Evolutionary conservation across 92 coral and sea anemone genomes (phyloP).

Genomic region (Paragorgia papillata): DNA sequence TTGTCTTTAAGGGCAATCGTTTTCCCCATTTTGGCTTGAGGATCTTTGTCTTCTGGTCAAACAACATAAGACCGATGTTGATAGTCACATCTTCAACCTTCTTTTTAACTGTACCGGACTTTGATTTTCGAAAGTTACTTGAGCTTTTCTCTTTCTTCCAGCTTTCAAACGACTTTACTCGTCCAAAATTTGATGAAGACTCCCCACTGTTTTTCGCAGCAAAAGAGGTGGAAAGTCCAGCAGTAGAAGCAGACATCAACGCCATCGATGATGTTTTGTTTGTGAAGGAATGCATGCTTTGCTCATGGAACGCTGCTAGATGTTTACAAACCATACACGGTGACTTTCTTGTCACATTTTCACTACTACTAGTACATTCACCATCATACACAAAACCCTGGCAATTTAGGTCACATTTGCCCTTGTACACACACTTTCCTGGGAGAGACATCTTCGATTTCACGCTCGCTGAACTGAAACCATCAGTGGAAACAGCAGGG

Average conservation of each 20-base stretch:
- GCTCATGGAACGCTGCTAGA: slow-evolving; percentile 35
- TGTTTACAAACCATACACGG: slow-evolving; percentile 29
- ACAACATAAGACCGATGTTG: slow-evolving; percentile 35
- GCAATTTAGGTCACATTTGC: slow-evolving; percentile 25
- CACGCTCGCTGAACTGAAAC: too few relatives aligned
- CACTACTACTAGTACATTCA: background rate
- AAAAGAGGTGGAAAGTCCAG: background rate
- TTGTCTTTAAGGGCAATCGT: slow-evolving; percentile 35
- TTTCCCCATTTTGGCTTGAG: slow-evolving; percentile 47
- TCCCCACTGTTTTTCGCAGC: background rate
- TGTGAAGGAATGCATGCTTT: background rate
- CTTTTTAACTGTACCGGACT: slow-evolving; percentile 27
- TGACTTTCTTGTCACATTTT: slow-evolving; percentile 1
- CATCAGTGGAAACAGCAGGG: too few relatives aligned
- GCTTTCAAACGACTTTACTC: slow-evolving; percentile 10
- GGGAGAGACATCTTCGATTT: background rate
- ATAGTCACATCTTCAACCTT: slow-evolving; percentile 34
- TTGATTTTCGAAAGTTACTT: slow-evolving; percentile 35
- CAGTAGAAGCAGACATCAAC: slow-evolving; percentile 4
- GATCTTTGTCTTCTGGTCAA: slow-evolving; percentile 10
- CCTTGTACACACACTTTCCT: slow-evolving; percentile 20
- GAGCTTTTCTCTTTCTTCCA: slow-evolving; percentile 30
- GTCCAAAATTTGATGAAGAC: background rate
- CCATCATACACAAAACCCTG: slow-evolving; percentile 26
- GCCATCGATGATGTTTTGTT: too few relatives aligned